Percentiles rank a stretch among this genome's conserved stretches.
phyloP scores from a whole-genome alignment of 2,113 vertebrate species.

The Alosa alosa region DNA sequence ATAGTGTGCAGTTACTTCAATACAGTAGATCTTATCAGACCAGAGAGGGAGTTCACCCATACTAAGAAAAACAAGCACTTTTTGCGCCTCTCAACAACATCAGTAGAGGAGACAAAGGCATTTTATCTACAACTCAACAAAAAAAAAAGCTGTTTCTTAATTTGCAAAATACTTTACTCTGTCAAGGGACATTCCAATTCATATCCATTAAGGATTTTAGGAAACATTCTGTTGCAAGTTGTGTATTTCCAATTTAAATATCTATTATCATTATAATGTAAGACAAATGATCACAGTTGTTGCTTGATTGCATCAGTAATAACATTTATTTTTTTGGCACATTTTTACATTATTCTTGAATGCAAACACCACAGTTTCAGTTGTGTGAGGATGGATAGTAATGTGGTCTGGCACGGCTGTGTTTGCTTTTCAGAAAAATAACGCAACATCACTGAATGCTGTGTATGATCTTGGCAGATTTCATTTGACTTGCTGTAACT shows the following conservation, averaged over 20 bases:
- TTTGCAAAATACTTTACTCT: too few species aligned
- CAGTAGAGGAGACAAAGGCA: not conserved
- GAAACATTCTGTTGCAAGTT: not conserved
- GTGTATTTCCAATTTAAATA: too few species aligned
- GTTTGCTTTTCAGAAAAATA: slow-evolving; percentile 44
- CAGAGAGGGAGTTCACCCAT: not conserved
- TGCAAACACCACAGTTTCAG: not conserved
- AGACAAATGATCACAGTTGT: too few species aligned
- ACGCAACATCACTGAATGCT: slow-evolving; percentile 44
- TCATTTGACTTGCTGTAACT: slow-evolving; percentile 60
- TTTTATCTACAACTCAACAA: not conserved
- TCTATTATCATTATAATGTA: too few species aligned
- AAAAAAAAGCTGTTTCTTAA: not conserved
- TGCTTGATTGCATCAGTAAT: not conserved
- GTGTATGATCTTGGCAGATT: slow-evolving; percentile 56
- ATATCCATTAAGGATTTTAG: not conserved
- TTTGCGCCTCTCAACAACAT: not conserved
- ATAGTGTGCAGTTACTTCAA: not conserved
- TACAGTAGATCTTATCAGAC: slow-evolving; percentile 7
- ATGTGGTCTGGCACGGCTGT: not conserved
- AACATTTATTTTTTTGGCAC: not conserved
- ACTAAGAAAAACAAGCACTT: not conserved
- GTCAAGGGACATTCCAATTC: not conserved
- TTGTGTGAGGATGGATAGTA: not conserved
- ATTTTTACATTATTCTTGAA: not conserved